Conservation (phyloP, 2,113 vertebrate species). For the Falcunculus frontatus region DNA sequence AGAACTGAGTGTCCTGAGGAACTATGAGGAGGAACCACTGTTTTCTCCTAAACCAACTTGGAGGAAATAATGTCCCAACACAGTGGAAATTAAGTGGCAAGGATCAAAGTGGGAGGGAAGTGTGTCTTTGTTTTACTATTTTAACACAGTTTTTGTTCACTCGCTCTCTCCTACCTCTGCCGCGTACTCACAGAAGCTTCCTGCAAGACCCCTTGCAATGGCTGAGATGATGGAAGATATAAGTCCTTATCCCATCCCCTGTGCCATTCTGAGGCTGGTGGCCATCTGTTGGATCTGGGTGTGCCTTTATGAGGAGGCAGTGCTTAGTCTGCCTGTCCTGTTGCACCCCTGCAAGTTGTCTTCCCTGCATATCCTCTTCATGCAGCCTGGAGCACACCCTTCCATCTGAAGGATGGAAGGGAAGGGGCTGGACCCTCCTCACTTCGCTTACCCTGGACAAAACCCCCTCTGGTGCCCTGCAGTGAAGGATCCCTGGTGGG, state of each 20-base stretch:
- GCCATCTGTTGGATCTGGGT: background rate
- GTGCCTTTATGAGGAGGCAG: background rate
- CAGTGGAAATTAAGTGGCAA: background rate
- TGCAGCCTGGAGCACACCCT: background rate
- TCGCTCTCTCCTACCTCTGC: background rate
- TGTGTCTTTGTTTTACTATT: background rate
- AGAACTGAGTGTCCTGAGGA: background rate
- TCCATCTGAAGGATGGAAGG: background rate
- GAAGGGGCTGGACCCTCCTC: background rate
- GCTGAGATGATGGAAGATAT: background rate
- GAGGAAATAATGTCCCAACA: background rate
- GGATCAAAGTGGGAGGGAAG: background rate
- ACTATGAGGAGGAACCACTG: background rate
- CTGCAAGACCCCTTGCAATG: background rate
- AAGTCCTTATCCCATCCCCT: background rate
- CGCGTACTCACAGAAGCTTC: background rate
- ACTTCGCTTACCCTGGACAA: background rate
- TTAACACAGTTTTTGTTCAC: background rate
- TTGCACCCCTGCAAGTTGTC: background rate
- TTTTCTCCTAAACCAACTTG: background rate
- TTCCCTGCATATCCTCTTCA: fast-evolving
- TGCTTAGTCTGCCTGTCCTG: background rate
- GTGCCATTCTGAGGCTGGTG: background rate
- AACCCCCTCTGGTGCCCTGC: background rate
- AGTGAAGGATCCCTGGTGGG: background rate